phyloP scores from a whole-genome alignment of 2,113 vertebrate species.

The Festucalex cinctus region DNA sequence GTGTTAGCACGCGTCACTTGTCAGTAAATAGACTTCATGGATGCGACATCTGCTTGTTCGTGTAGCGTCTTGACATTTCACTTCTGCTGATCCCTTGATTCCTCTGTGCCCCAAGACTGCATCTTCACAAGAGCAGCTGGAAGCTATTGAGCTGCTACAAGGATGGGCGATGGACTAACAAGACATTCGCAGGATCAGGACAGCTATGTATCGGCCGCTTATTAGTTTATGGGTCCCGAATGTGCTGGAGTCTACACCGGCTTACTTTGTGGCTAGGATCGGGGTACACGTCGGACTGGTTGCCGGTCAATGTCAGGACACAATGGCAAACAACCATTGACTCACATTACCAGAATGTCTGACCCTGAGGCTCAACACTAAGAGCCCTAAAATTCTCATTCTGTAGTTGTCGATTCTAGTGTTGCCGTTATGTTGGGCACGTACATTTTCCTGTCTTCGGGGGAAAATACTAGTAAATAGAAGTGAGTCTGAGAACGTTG shows the following conservation, averaged over 20 bases:
- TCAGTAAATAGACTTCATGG: not conserved
- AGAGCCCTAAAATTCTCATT: no score
- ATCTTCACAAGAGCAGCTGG: not conserved
- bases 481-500: no score
- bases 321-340: no score
- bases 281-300: not conserved
- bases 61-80: not conserved
- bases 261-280: not conserved
- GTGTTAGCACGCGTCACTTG: not conserved
- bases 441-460: no score
- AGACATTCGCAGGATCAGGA: not conserved
- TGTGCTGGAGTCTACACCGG: not conserved
- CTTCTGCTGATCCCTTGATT: not conserved
- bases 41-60: not conserved
- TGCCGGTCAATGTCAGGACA: no score
- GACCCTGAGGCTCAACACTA: no score
- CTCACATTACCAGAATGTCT: no score
- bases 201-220: not conserved
- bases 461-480: no score
- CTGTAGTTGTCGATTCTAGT: no score
- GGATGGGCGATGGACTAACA: not conserved
- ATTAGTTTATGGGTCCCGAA: no score
- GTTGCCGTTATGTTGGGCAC: no score
- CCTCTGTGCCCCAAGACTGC: not conserved
- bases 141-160: not conserved